A percentile compares a stretch with the other conserved stretches of the same genome.
These are phyloP conservation scores for Habropoda laboriosa DNA, from an alignment of 1,140 invertebrate genomes.

Conservation along the genomic window DNA sequence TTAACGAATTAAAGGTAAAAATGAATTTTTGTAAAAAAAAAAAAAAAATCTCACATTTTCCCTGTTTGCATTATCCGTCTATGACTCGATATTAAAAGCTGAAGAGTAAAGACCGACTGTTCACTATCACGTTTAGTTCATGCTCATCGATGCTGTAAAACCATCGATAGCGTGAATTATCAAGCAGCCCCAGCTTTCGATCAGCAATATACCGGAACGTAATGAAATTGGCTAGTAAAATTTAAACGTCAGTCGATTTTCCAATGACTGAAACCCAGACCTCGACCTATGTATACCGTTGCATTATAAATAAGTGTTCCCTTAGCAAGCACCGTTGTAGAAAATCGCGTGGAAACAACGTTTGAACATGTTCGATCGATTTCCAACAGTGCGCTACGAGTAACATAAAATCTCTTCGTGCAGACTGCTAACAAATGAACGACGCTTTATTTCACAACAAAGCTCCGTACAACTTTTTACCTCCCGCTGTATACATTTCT, in stretches of 20 bases:
- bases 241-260: conserved; percentile 1
- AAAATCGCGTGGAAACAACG: not conserved
- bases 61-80: no score
- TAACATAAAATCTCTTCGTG: not conserved
- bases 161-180: not conserved
- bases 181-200: not conserved
- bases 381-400: not conserved
- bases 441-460: not conserved
- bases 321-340: not conserved
- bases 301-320: conserved; percentile 27
- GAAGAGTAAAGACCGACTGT: not conserved
- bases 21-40: no score
- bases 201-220: no score
- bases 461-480: not conserved
- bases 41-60: no score
- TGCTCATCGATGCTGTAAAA: not conserved
- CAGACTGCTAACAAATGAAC: no score
- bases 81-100: not conserved
- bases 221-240: not conserved
- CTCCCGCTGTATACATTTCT: not conserved
- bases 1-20: no score
- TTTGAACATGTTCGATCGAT: not conserved
- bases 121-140: no score
- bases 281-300: conserved; percentile 20
- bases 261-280: not conserved